Conservation (phyloP, 2,797 vertebrate species). For the Oreochromis mossambicus region DNA sequence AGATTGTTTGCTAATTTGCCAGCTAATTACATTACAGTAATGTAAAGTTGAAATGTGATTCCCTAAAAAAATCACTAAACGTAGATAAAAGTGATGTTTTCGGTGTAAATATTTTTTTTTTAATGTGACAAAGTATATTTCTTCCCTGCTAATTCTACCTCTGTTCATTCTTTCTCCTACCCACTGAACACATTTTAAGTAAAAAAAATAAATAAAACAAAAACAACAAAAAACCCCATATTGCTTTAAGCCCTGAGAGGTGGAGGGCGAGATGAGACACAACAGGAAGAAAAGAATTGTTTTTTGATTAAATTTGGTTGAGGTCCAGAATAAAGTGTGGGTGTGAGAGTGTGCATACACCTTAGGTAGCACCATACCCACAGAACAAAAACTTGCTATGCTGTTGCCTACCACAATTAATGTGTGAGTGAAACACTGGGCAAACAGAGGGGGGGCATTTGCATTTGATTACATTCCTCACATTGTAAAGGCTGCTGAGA, state of each 20-base stretch:
- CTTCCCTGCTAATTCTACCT: not conserved
- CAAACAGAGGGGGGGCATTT: conserved; percentile 51
- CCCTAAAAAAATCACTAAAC: not conserved
- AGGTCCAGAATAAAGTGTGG: not conserved
- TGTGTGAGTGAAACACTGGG: conserved; percentile 28
- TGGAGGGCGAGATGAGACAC: conserved; percentile 15
- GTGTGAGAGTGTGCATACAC: not conserved
- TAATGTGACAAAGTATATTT: not conserved
- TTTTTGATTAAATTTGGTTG: conserved; percentile 44
- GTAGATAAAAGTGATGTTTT: not conserved
- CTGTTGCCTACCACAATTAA: conserved; percentile 28
- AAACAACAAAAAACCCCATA: not conserved
- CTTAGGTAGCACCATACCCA: conserved; percentile 13
- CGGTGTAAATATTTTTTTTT: not conserved
- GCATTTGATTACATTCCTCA: conserved; percentile 68
- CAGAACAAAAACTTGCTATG: conserved; percentile 40
- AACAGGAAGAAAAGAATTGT: conserved; percentile 32
- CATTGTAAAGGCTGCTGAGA: conserved; percentile 49
- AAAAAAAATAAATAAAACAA: not conserved
- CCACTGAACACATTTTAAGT: not conserved
- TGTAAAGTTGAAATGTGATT: not conserved
- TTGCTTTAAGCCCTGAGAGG: not conserved
- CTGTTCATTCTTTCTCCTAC: not conserved
- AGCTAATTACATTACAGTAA: not conserved
- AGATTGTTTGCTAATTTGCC: not conserved